Base-by-base conservation (phyloP, 2,113 vertebrate species). In the Oenanthe oenanthe region DNA sequence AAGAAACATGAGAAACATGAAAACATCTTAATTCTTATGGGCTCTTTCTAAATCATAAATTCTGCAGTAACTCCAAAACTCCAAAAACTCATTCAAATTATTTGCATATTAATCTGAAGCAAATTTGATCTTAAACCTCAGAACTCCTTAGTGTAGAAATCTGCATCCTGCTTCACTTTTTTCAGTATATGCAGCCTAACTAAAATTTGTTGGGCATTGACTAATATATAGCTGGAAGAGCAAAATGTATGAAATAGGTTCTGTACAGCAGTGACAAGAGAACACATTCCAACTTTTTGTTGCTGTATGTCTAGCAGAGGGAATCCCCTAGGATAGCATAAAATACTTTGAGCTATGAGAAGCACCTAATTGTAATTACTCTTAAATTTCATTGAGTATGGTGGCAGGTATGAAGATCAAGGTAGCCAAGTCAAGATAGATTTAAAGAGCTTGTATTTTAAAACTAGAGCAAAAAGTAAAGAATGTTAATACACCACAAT, bases 231-330 rank as follows among this genome's bases (percentile, higher is more conserved):
- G 1, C 12, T 63, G 36, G 24, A 66, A 77, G 12, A 63, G 2
- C 1, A 51, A 73, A 81, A 67, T 17, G 3, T 50, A 72, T 24
- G 29, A 80, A 83, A 45, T 6, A 38, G 2, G 1, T 66, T 92
- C 32, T n/a, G 17, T 22, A 13, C 3, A 66, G 15, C n/a, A 25
- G 2, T 25, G 26, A 43, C 1, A 1, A 60, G 4, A 60, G 4
- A 65, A 53, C 1, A 1, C 6, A 48, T n/a, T 57, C 28, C n/a
- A 54, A 45, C 3, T 45, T 73, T 45, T 71, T 63, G 6, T 43
- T 53, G 34, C n/a, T 66, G 1, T 42, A 25, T 18, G 4, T 34
- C 34, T 71, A 70, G 50, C 11, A 42, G 25, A 77, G 31, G 10
- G 21, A 86, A 86, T 72, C 18, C 25, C 6, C 7, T 47, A 13